Percentiles rank a stretch among this genome's conserved stretches.
These are phyloP conservation scores for Tyto alba DNA, from an alignment of 2,113 vertebrate genomes.

Conservation along the genomic window DNA sequence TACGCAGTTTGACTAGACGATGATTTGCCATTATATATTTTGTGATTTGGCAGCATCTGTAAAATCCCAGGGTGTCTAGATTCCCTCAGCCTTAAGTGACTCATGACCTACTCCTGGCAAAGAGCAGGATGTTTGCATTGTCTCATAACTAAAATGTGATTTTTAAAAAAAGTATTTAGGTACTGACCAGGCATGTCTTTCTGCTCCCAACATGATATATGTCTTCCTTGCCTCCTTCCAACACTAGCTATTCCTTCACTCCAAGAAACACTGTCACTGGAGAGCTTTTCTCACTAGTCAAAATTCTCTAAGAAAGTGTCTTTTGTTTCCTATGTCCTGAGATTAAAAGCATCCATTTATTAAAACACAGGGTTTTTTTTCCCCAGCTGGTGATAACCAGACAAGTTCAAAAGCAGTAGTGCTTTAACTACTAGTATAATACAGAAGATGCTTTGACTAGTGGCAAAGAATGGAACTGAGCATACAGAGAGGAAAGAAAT, in stretches of 20 bases:
- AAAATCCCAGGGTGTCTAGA: background rate
- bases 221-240: background rate
- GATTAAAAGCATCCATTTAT: background rate
- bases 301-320: background rate
- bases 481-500: background rate
- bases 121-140: background rate
- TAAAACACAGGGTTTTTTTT: background rate
- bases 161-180: background rate
- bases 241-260: background rate
- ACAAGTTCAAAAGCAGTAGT: background rate
- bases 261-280: background rate
- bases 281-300: background rate
- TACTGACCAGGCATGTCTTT: background rate
- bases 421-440: background rate
- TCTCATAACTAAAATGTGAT: background rate
- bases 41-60: background rate
- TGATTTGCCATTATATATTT: background rate
- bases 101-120: fast-evolving
- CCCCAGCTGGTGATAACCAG: background rate
- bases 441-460: background rate
- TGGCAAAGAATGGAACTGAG: background rate
- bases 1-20: background rate
- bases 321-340: background rate
- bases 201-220: background rate
- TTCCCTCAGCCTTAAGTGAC: background rate